Evolutionary conservation across 2,888 invertebrate genomes (phyloP).

Genomic region (Noctua fimbriata): DNA sequence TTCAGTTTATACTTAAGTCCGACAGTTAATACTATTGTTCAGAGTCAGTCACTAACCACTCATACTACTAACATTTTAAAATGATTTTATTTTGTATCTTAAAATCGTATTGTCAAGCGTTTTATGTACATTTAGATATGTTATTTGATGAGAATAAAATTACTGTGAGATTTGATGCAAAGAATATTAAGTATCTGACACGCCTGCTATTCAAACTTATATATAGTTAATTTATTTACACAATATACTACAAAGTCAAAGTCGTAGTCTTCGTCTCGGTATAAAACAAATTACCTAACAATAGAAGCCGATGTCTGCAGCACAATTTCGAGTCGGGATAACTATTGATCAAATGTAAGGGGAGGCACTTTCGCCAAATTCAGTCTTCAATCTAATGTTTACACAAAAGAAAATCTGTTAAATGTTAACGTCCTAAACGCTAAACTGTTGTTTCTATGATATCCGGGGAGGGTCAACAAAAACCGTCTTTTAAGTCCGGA

Average conservation of each 20-base stretch:
- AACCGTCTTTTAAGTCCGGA: conserved; percentile 92
- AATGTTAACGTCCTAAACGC: conserved; percentile 70
- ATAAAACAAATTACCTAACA: conserved; percentile 64
- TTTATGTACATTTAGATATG: conserved; percentile 89
- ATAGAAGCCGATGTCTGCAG: conserved; percentile 63
- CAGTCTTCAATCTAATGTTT: conserved; percentile 87
- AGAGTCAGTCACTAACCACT: conserved; percentile 69
- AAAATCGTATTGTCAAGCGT: conserved; percentile 89
- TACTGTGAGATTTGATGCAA: conserved; percentile 72
- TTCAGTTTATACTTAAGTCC: conserved; percentile 53
- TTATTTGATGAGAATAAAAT: conserved; percentile 84
- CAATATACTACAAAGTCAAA: conserved; percentile 69
- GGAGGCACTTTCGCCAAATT: conserved; percentile 86
- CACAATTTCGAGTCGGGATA: conserved; percentile 64
- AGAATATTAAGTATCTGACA: conserved; percentile 62
- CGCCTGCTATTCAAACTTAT: conserved; percentile 62
- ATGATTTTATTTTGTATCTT: conserved; percentile 79
- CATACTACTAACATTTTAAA: conserved; percentile 72
- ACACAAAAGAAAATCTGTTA: conserved; percentile 73
- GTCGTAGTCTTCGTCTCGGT: conserved; percentile 64
- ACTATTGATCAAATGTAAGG: conserved; percentile 75
- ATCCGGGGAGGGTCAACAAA: conserved; percentile 93
- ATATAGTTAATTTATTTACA: conserved; percentile 70
- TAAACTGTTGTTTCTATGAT: conserved; percentile 87
- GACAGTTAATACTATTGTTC: conserved; percentile 55